A percentile compares a stretch with the other conserved stretches of the same genome.
Conservation (phyloP, 2,888 invertebrate species). For the Lepidochitona cinerea region DNA sequence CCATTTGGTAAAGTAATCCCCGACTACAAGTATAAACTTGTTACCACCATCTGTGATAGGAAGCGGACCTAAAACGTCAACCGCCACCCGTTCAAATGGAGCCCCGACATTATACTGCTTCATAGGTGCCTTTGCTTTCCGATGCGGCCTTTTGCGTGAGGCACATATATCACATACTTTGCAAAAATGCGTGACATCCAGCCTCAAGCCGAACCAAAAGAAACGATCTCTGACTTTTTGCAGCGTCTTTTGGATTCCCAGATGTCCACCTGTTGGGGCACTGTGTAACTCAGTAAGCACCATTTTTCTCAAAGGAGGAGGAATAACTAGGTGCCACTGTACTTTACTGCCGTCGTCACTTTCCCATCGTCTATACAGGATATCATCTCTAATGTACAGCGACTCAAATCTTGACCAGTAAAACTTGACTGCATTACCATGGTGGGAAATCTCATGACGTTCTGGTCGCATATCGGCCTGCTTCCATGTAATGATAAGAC, state of each 20-base stretch:
- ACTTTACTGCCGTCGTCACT: background rate
- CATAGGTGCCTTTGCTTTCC: conserved; percentile 15
- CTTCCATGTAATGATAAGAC: background rate
- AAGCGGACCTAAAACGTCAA: too few relatives aligned
- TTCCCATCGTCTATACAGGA: background rate
- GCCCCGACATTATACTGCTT: conserved; percentile 24
- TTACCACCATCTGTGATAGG: too few relatives aligned
- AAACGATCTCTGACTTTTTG: background rate
- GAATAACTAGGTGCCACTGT: background rate
- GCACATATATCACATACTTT: conserved; percentile 24
- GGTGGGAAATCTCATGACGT: background rate
- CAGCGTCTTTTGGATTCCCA: conserved; percentile 9
- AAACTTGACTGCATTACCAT: background rate
- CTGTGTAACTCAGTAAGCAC: conserved; percentile 9
- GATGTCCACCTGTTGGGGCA: conserved; percentile 16
- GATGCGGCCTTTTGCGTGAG: conserved; percentile 9
- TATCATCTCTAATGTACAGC: background rate
- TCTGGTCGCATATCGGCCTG: background rate
- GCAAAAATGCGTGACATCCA: conserved; percentile 18
- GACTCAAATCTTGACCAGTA: background rate
- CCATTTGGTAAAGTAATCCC: too few relatives aligned
- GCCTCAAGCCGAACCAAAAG: conserved; percentile 16
- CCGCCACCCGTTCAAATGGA: conserved; percentile 12
- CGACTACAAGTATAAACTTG: too few relatives aligned
- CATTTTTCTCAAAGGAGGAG: background rate